Conservation (phyloP, 2,888 invertebrate genomes). For the Thymelicus acteon region DNA sequence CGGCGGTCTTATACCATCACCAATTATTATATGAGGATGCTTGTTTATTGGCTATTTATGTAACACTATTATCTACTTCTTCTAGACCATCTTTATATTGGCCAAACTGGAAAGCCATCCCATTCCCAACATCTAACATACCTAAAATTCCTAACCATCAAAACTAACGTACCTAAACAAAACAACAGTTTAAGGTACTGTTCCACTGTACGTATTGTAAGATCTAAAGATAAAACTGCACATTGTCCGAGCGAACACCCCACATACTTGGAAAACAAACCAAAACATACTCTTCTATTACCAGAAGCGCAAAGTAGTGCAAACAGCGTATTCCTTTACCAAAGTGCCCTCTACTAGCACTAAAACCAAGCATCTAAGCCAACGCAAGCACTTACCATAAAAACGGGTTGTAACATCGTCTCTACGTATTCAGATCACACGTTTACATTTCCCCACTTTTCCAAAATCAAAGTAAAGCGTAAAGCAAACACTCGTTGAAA, state of each 20-base stretch:
- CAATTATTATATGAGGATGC: too few relatives aligned
- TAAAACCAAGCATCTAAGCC: constrained; percentile 51
- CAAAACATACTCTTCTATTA: constrained; percentile 30
- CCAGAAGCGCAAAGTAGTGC: constrained; percentile 25
- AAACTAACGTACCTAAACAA: background rate
- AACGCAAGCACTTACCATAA: constrained; percentile 69
- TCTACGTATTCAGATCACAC: constrained; percentile 79
- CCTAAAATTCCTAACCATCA: background rate
- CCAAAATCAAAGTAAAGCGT: constrained; percentile 81
- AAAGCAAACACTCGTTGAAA: constrained; percentile 83
- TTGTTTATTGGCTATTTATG: too few relatives aligned
- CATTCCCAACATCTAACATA: too few relatives aligned
- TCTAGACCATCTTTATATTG: too few relatives aligned
- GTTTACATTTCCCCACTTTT: constrained; percentile 74
- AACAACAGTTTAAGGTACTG: background rate
- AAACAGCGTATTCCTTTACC: constrained; percentile 29
- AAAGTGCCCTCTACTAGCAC: constrained; percentile 46
- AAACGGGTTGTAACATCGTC: constrained; percentile 55
- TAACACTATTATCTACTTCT: too few relatives aligned
- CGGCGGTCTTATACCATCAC: too few relatives aligned
- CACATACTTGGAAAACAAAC: constrained; percentile 3
- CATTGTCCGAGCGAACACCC: constrained; percentile 37
- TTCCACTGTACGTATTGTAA: background rate
- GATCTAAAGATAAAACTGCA: background rate
- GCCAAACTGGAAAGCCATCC: too few relatives aligned